Conservation (phyloP, 1,140 invertebrate genomes). For the Drosophila malerkotliana region DNA sequence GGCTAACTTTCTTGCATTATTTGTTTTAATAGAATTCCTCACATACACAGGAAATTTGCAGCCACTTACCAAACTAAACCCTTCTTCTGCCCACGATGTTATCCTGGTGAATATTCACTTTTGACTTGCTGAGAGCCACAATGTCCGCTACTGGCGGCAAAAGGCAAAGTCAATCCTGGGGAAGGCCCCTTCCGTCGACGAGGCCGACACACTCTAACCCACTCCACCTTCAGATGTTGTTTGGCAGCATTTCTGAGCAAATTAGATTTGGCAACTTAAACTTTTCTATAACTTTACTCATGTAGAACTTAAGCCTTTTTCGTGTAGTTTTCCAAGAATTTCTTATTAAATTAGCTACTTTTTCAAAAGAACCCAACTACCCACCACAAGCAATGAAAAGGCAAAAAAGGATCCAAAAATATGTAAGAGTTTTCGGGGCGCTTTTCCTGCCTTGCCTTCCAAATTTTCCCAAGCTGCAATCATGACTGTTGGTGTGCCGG, state of each 20-base stretch:
- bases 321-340: conserved; percentile 69
- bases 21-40: conserved; percentile 62
- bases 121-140: conserved; percentile 44
- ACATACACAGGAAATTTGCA: conserved; percentile 40
- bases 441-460: conserved; percentile 1
- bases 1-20: conserved; percentile 60
- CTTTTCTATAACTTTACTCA: conserved; percentile 77
- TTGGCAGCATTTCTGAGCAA: conserved; percentile 62
- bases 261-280: conserved; percentile 74
- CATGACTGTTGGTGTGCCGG: conserved; percentile 24
- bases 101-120: conserved; percentile 15
- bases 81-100: conserved; percentile 3
- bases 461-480: conserved; percentile 34
- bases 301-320: conserved; percentile 77
- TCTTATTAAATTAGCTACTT: conserved; percentile 77
- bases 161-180: conserved; percentile 52
- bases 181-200: conserved; percentile 29
- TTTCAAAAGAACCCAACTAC: conserved; percentile 58
- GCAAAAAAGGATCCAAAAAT: conserved; percentile 26
- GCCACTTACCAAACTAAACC: conserved; percentile 18
- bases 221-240: conserved; percentile 27
- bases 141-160: conserved; percentile 48
- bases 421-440: conserved; percentile 33
- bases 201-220: conserved; percentile 23
- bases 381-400: conserved; percentile 37